phyloP scores from a whole-genome alignment of 2,113 vertebrate species.

The Vidua macroura region DNA sequence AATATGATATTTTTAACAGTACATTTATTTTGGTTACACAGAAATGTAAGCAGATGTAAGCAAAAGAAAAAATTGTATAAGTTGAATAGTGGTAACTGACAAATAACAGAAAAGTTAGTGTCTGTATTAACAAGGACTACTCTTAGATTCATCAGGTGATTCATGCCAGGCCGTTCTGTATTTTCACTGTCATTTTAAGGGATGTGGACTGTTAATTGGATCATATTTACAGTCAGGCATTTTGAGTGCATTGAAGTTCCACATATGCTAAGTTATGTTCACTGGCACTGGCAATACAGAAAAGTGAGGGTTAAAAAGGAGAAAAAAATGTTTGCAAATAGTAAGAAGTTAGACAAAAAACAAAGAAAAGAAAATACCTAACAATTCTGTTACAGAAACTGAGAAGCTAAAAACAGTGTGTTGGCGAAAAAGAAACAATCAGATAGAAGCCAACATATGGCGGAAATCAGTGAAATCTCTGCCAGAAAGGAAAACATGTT shows the following conservation, averaged over 20 bases:
- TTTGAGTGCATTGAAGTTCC: neutral
- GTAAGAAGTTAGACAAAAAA: neutral
- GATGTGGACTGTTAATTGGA: neutral
- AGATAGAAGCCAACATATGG: neutral
- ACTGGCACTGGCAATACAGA: neutral
- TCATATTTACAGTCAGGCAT: neutral
- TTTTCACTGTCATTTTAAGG: neutral
- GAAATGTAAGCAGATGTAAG: neutral
- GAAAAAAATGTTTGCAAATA: neutral
- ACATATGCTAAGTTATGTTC: neutral
- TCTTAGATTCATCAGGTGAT: neutral
- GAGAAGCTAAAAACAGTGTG: neutral
- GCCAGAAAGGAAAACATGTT: neutral
- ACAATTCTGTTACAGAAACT: neutral
- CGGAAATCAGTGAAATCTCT: neutral
- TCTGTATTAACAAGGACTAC: neutral
- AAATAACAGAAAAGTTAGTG: neutral
- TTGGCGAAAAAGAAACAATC: neutral
- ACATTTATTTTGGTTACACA: neutral
- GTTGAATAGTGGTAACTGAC: fast-evolving
- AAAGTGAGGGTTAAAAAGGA: neutral
- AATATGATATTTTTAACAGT: neutral
- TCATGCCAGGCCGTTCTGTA: neutral
- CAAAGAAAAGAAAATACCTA: neutral
- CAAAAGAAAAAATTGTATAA: neutral